These are phyloP conservation scores for Saccopteryx bilineata DNA, from an alignment of 2,113 vertebrate species.

Conservation along the genomic window DNA sequence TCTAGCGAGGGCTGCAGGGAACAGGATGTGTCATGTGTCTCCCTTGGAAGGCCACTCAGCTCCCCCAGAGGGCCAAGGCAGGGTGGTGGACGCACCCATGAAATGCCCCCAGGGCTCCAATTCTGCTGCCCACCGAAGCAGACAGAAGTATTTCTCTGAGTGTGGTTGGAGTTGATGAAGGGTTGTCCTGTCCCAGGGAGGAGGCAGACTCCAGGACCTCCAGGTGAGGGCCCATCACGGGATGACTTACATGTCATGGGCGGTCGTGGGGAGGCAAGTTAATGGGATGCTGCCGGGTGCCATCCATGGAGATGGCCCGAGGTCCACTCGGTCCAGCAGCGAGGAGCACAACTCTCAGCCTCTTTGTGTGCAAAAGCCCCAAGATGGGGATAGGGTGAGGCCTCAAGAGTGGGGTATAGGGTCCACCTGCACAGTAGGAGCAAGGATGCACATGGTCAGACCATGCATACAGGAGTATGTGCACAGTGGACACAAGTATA, in stretches of 20 bases:
- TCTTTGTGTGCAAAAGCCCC: background rate
- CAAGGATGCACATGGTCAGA: background rate
- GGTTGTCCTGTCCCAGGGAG: background rate
- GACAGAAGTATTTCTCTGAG: background rate
- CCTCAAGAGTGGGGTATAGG: accelerated
- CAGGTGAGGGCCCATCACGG: background rate
- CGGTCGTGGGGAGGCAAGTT: background rate
- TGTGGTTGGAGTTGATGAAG: background rate
- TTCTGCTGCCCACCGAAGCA: background rate
- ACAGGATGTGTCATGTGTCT: background rate
- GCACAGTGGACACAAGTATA: background rate
- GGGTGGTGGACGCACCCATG: background rate
- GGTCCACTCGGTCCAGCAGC: background rate
- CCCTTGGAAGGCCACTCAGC: background rate
- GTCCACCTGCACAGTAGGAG: background rate
- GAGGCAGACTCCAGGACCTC: background rate
- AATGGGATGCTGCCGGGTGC: background rate
- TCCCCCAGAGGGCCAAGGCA: background rate
- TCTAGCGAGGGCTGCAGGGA: background rate
- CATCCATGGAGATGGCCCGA: background rate
- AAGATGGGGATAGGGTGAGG: accelerated
- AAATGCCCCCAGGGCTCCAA: background rate
- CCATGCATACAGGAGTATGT: background rate
- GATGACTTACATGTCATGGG: background rate
- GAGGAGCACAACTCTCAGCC: background rate